Conservation (phyloP, 64 coral and sea anemone genomes). For the Dendronephthya gigantea region DNA sequence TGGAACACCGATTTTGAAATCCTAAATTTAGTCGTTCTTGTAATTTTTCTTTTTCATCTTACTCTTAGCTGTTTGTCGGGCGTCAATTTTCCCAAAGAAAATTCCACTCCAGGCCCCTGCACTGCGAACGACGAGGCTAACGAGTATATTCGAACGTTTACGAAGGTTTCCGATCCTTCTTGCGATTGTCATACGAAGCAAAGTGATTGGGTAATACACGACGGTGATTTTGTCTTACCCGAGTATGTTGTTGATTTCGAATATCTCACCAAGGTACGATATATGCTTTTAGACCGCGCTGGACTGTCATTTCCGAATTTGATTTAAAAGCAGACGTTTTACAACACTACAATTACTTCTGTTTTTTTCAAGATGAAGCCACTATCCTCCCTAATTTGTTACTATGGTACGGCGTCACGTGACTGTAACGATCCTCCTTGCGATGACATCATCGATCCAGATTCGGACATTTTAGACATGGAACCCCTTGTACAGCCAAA, state of each 20-base stretch:
- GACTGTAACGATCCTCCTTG: neutral
- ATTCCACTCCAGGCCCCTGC: constrained; percentile 4
- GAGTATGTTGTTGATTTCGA: constrained; percentile 84
- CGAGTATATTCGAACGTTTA: constrained; percentile 25
- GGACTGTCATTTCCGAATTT: too few relatives aligned
- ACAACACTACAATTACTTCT: too few relatives aligned
- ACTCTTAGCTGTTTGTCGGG: neutral
- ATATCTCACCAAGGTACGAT: constrained; percentile 52
- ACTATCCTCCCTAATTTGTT: constrained; percentile 18
- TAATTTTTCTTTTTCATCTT: neutral
- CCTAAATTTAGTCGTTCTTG: too few relatives aligned
- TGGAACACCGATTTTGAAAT: too few relatives aligned
- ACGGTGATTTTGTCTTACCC: constrained; percentile 49
- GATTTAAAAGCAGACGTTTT: too few relatives aligned
- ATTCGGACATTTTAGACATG: neutral
- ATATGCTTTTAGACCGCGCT: too few relatives aligned
- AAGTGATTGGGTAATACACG: constrained; percentile 58
- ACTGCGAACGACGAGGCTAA: constrained; percentile 20
- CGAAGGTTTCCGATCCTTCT: constrained; percentile 7
- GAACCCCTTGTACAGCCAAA: neutral
- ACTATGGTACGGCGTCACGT: neutral
- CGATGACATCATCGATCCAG: neutral
- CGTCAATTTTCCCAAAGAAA: too few relatives aligned
- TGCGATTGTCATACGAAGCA: constrained; percentile 61
- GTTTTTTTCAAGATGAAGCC: constrained; percentile 19